Evolutionary conservation across 2,888 invertebrate genomes (phyloP), one percentile per base, ranked within the genome.

Genomic region (Microctonus hyperodae): DNA sequence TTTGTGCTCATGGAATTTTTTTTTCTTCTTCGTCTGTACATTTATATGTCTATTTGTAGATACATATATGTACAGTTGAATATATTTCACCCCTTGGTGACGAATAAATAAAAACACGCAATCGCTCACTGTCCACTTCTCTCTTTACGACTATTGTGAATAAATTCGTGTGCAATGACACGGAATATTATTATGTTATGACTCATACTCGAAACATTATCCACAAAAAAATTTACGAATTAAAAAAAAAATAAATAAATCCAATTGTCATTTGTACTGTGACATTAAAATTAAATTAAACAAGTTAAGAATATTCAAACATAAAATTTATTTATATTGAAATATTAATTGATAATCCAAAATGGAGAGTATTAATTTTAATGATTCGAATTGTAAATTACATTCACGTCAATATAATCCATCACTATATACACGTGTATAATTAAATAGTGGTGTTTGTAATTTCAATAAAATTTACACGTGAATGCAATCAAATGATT

Each of bases 61-160:
- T 44, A 44, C 16, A 28, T 28, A 10, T 40, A n/a, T n/a, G 10
- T 40, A 40, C 40, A 40, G 4, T n/a, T 40, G 50, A 11, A 50
- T 50, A 16, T 55, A 28, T 28, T 31, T 16, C 31, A 31, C 16
- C 31, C 55, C 10, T 5, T 16, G 16, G 44, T 44, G 44, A 44
- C 44, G 44, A 44, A 44, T 44, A 44, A 44, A 44, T 44, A 33
- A 55, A 55, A 20, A 55, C 55, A 55, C 28, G 55, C 55, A 28
- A 55, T 55, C 55, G 31, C 31, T 55, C 31, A 44, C 31, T 31
- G 55, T 55, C 31, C 55, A 33, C 55, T 28, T n/a, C 23, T 28
- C 53, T n/a, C n/a, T 51, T 10, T 13, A 10, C 28, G n/a, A 37
- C 13, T 37, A 23, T 28, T 55, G 25, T 23, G 50, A 25, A 13